These are phyloP conservation scores for Stichopus chloronotus DNA, from an alignment of 35 echinoderm and acorn worm species.

Conservation along the genomic window DNA sequence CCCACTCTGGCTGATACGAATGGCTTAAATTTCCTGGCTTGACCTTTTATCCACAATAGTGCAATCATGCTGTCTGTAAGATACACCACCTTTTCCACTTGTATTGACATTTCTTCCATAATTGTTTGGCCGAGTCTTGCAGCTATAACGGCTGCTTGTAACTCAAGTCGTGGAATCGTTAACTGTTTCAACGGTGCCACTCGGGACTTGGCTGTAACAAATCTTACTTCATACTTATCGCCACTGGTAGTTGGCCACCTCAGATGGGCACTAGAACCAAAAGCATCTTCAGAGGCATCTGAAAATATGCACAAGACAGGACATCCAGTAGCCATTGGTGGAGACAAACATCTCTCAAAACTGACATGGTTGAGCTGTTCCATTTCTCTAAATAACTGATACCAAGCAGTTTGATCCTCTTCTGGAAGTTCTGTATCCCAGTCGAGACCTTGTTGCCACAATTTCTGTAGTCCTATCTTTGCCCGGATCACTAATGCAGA, in stretches of 20 bases:
- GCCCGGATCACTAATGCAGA: constrained; percentile 70
- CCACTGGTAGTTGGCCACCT: constrained; percentile 49
- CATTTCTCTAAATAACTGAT: constrained; percentile 69
- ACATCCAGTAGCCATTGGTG: constrained; percentile 21
- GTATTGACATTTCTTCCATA: not conserved
- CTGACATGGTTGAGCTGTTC: constrained; percentile 30
- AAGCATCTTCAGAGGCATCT: constrained; percentile 74
- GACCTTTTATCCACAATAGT: no score
- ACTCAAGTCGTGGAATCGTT: constrained; percentile 57
- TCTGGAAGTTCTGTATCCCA: constrained; percentile 63
- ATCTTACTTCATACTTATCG: constrained; percentile 48
- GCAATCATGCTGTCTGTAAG: no score
- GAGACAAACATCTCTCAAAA: constrained; percentile 63
- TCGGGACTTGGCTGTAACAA: constrained; percentile 69
- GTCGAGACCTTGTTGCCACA: constrained; percentile 65
- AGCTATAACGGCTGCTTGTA: constrained; percentile 61
- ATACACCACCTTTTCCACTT: no score
- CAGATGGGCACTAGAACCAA: constrained; percentile 65
- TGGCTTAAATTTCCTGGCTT: no score
- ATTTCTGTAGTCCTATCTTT: constrained; percentile 75
- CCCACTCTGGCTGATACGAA: no score
- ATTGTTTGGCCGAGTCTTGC: constrained; percentile 48
- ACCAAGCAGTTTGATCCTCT: constrained; percentile 28
- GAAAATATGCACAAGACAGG: constrained; percentile 64
- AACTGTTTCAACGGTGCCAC: constrained; percentile 71